Conservation (phyloP, 2,113 vertebrate genomes). For the Ploceus nigricollis region DNA sequence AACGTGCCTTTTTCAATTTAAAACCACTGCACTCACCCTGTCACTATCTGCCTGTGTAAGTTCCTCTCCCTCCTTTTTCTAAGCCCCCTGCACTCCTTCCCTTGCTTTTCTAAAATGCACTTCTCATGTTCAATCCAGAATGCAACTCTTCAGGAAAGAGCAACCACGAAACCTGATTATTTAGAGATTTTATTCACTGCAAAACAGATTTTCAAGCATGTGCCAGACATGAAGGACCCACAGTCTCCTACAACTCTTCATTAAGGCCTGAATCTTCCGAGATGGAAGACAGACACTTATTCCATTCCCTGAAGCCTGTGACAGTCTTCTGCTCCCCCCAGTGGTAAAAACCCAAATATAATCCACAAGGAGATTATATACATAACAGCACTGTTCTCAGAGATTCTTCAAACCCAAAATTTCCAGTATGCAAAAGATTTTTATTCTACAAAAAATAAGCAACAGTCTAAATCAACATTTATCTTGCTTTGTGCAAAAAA, state of each 20-base stretch:
- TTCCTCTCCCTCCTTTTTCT: background rate
- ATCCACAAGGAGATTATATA: background rate
- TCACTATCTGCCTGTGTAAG: background rate
- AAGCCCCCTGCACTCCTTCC: background rate
- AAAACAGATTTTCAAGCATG: background rate
- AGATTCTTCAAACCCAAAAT: background rate
- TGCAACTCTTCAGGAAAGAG: background rate
- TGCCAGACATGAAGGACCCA: background rate
- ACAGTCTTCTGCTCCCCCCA: slow-evolving; percentile 49
- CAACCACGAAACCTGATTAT: background rate
- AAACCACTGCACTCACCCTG: background rate
- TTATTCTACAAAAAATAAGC: background rate
- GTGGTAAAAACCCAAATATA: background rate
- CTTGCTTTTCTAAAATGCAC: background rate
- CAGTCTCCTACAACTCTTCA: background rate
- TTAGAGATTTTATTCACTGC: background rate
- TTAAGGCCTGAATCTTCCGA: background rate
- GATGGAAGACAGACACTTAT: background rate
- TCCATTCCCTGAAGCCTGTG: background rate
- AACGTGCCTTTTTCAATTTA: background rate
- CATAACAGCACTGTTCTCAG: background rate
- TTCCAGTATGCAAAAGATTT: background rate
- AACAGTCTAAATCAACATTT: background rate
- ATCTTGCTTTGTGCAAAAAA: background rate
- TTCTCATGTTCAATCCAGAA: background rate